These are phyloP conservation scores for Neosalanx taihuensis DNA, from an alignment of 2,797 vertebrate genomes.

Conservation along the genomic window DNA sequence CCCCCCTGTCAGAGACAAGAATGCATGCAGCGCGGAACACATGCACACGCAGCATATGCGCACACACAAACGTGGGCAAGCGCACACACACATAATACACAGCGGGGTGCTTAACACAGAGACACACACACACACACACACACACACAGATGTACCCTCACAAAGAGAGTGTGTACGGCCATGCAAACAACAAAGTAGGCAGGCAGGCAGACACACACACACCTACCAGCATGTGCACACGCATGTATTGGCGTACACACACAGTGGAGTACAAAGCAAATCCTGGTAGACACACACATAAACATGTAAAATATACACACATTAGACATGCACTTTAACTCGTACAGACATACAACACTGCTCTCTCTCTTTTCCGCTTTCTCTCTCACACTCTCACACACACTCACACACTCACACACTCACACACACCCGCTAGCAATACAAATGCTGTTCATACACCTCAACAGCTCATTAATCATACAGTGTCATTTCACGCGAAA, in stretches of 20 bases:
- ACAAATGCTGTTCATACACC: constrained; percentile 27
- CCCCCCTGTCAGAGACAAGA: constrained; percentile 42
- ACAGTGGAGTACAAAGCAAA: constrained; percentile 6
- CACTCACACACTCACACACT: background rate
- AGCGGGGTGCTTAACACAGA: background rate
- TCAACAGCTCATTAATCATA: constrained; percentile 40
- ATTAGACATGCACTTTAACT: background rate
- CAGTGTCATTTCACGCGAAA: constrained; percentile 30
- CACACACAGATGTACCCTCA: background rate
- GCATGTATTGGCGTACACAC: constrained; percentile 5
- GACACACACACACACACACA: constrained; percentile 1
- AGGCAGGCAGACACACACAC: constrained; percentile 5
- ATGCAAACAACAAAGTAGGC: background rate
- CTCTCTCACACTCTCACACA: background rate
- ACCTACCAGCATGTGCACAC: background rate
- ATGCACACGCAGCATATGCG: background rate
- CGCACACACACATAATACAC: constrained; percentile 5
- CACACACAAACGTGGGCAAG: constrained; percentile 4
- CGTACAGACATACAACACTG: background rate
- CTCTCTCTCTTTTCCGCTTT: background rate
- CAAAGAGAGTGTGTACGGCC: background rate
- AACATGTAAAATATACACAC: background rate
- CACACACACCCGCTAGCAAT: constrained; percentile 1
- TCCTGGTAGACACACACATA: background rate
- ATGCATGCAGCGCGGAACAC: constrained; percentile 29